Base-by-base conservation (phyloP, 2,113 vertebrate genomes). In the Nettapus auritus region DNA sequence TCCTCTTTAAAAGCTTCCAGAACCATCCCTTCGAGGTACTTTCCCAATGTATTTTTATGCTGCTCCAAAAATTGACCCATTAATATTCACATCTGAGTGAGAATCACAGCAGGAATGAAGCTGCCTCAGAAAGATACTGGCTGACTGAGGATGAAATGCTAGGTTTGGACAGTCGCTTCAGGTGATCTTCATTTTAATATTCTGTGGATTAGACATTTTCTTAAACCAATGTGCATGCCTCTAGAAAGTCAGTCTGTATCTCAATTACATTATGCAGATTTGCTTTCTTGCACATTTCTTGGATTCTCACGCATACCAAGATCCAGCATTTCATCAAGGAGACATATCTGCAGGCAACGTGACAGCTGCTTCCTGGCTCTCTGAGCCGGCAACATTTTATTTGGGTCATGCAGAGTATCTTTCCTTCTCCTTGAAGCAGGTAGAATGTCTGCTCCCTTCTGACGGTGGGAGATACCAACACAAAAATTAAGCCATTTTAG, bases 291-390 rank as follows among this genome's bases (percentile, higher is more conserved):
- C 80, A 6, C 85, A 38, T 82, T 46, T 93, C 23, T 87, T 96
- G 90, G 86, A 89, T 84, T 63, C 86, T 84, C 77, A 84, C 67
- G 50, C 66, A 28, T 36, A 20, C 33, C 86, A 78, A 31, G 80
- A 73, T 81, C 77, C 33, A 89, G 90, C 81, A 89, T 94, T 93
- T 90, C 80, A 79, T 82, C 92, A 94, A 76, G 88, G 74, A 92
- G 81, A 84, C 67, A 2, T 80, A 29, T 38, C 96, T 88, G 86
- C 83, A 94, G 93, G 96, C 96, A 59, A 33, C 10, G 84, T 57
- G 92, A 89, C 95, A 97, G 96, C 92, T 95, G 93, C 88, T 92
- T 23, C 78, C 86, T 22, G 52, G 94, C 94, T 94, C 83, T 89
- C 53, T 25, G 70, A 87, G 90, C 81, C 86, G 53, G 71, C 78